These are phyloP conservation scores for Bedellia somnulentella DNA, from an alignment of 2,888 invertebrate genomes.

Conservation along the genomic window DNA sequence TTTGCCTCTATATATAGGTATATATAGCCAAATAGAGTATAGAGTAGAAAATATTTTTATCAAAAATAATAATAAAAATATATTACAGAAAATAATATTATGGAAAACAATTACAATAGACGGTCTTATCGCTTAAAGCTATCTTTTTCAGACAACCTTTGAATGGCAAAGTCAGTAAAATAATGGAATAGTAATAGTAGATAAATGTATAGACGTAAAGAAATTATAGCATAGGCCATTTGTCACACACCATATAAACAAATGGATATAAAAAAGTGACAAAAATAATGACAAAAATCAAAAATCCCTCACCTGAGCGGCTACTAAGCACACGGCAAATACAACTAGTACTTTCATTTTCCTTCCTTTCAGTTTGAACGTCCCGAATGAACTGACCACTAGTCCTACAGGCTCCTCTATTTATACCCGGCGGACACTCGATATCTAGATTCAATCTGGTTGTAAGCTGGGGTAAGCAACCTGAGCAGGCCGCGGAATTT, in stretches of 20 bases:
- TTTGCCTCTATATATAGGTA: too few species aligned
- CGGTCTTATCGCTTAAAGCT: too few species aligned
- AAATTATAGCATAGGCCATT: too few species aligned
- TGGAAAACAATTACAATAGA: not conserved
- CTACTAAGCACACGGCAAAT: constrained; percentile 35
- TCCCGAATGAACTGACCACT: not conserved
- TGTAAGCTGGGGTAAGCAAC: not conserved
- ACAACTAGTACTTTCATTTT: constrained; percentile 43
- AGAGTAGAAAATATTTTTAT: not conserved
- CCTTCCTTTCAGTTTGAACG: not conserved
- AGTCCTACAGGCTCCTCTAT: constrained; percentile 2
- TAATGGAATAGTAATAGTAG: too few species aligned
- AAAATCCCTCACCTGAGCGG: constrained; percentile 33
- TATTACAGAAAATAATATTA: not conserved
- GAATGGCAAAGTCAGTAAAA: too few species aligned
- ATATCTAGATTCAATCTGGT: not conserved
- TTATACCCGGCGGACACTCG: constrained; percentile 5
- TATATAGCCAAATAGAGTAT: too few species aligned
- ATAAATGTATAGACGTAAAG: too few species aligned
- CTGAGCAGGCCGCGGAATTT: too few species aligned
- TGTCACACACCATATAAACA: too few species aligned
- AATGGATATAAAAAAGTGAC: too few species aligned
- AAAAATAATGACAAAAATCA: too few species aligned
- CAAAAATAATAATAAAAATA: not conserved
- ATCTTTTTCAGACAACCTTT: too few species aligned